phyloP scores from a whole-genome alignment of 2,797 vertebrate species.

The Lagocephalus sceleratus region DNA sequence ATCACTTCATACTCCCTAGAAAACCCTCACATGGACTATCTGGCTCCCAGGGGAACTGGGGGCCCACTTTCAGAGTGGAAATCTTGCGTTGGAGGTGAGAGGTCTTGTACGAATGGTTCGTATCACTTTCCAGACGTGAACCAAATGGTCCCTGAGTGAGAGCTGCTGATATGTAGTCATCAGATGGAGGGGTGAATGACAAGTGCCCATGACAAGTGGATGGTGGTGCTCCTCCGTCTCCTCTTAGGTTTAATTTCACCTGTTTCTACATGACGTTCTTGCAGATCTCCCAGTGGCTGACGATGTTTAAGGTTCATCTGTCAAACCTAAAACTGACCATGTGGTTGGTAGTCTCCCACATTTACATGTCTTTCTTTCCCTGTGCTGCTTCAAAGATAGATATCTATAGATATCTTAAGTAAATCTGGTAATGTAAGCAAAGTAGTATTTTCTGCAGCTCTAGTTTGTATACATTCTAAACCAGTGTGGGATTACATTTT shows the following conservation, averaged over 20 bases:
- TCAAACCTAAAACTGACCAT: too few species aligned
- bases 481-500: not conserved
- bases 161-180: constrained; percentile 3
- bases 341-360: too few species aligned
- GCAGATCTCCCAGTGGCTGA: too few species aligned
- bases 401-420: too few species aligned
- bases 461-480: not conserved
- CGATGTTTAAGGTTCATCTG: too few species aligned
- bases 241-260: too few species aligned
- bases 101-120: constrained; percentile 26
- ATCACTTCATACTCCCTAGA: constrained; percentile 39
- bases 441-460: too few species aligned
- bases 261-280: too few species aligned
- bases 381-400: too few species aligned
- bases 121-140: constrained; percentile 21
- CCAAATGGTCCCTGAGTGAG: not conserved
- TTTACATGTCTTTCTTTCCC: too few species aligned
- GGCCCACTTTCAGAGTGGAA: constrained; percentile 45
- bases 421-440: too few species aligned
- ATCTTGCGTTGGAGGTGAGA: constrained; percentile 32
- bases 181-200: constrained; percentile 11
- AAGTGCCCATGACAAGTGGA: not conserved
- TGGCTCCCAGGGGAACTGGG: constrained; percentile 33
- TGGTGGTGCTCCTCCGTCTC: too few species aligned
- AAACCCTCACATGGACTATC: constrained; percentile 28